A percentile compares a stretch with the other conserved stretches of the same genome.
These are phyloP conservation scores for Dermochelys coriacea DNA, from an alignment of 2,797 vertebrate species.

Conservation along the genomic window DNA sequence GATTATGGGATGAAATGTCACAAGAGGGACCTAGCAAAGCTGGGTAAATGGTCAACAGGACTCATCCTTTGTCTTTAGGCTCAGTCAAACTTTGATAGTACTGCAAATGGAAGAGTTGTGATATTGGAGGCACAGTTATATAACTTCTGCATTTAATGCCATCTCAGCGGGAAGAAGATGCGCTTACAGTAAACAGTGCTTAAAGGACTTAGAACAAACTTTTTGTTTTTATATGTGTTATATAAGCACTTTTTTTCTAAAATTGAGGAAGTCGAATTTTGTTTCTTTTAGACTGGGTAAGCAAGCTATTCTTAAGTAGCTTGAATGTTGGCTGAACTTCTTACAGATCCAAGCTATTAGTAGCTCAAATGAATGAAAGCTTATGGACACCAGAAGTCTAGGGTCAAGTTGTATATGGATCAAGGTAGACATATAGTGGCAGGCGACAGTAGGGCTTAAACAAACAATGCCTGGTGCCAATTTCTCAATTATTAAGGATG, in stretches of 20 bases:
- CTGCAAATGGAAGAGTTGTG: neutral
- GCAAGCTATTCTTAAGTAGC: slow-evolving; percentile 29
- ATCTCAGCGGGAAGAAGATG: slow-evolving; percentile 20
- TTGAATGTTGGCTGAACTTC: slow-evolving; percentile 60
- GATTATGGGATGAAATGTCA: too few relatives aligned
- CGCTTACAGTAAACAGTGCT: neutral
- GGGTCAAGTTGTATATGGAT: slow-evolving; percentile 51
- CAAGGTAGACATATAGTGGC: slow-evolving; percentile 38
- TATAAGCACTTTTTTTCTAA: slow-evolving; percentile 35
- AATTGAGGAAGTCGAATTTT: slow-evolving; percentile 58
- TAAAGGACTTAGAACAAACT: slow-evolving; percentile 10
- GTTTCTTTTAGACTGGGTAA: slow-evolving; percentile 42
- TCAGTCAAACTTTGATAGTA: neutral
- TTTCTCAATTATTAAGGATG: slow-evolving; percentile 34
- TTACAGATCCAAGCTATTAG: neutral
- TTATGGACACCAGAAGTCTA: slow-evolving; percentile 13
- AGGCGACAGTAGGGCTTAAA: slow-evolving; percentile 55
- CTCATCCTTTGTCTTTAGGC: neutral
- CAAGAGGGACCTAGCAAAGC: too few relatives aligned
- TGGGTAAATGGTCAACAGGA: neutral
- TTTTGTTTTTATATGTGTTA: neutral
- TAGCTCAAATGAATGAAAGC: slow-evolving; percentile 22
- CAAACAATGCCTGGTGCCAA: slow-evolving; percentile 45
- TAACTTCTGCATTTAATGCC: slow-evolving; percentile 2
- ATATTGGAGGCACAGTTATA: neutral